Conservation (phyloP, 2,888 invertebrate species). For the Andrena chrysosceles region DNA sequence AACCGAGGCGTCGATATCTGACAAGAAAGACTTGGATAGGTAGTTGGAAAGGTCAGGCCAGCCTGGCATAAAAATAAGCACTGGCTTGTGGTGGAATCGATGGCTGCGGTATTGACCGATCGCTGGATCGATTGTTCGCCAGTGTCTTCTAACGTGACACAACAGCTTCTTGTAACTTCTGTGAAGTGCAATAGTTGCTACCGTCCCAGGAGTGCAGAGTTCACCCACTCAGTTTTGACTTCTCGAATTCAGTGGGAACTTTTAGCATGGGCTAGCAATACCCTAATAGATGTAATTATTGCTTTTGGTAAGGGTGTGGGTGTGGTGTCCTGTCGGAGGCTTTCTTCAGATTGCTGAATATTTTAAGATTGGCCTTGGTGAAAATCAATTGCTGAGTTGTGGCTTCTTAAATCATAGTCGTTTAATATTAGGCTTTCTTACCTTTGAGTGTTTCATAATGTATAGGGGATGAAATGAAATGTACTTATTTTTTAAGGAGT, state of each 20-base stretch:
- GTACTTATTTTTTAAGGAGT: too few species aligned
- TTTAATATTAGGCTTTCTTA: too few species aligned
- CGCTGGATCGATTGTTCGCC: slow-evolving; percentile 30
- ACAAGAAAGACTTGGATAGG: slow-evolving; percentile 16
- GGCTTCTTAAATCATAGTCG: too few species aligned
- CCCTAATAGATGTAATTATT: too few species aligned
- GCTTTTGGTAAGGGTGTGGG: too few species aligned
- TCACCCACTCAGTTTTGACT: background rate
- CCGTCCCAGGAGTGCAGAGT: background rate
- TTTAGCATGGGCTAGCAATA: background rate
- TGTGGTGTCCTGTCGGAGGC: too few species aligned
- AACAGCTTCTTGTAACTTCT: background rate
- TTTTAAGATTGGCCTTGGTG: too few species aligned
- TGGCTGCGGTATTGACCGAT: slow-evolving; percentile 39
- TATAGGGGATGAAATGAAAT: too few species aligned
- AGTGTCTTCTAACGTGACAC: background rate
- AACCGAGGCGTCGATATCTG: slow-evolving; percentile 17
- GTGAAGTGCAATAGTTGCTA: background rate
- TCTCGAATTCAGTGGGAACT: background rate
- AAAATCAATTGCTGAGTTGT: too few species aligned
- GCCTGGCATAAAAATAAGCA: slow-evolving; percentile 40
- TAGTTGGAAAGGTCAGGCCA: slow-evolving; percentile 40
- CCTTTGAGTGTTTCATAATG: too few species aligned
- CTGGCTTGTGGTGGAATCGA: slow-evolving; percentile 45
- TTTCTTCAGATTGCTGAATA: too few species aligned